Evolutionary conservation across 1,140 invertebrate genomes (phyloP), one percentile per base, ranked within the genome.

Genomic region (Drosophila trapezifrons): DNA sequence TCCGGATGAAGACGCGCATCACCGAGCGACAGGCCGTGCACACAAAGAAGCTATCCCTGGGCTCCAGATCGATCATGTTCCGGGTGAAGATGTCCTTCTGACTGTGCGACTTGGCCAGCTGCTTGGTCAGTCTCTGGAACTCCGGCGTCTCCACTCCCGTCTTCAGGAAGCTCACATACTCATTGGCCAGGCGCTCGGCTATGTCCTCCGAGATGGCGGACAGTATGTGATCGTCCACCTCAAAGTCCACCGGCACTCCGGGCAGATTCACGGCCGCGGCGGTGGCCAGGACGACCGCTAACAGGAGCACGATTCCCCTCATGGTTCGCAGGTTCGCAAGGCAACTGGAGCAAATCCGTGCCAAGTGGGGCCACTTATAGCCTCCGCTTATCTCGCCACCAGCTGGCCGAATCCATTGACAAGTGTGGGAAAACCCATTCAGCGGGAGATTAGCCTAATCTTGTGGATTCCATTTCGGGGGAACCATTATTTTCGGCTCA

Each of bases 21-120:
- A 92, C 59, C 27, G 93, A 92, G 1, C 93, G 92, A 57, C 95
- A 95, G 52, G 93, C 69, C 12, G 93, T 89, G 59, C 95, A 95
- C 12, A 93, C 90, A 2, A 93, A 55, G 43, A 92, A 87, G 32
- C 67, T 74, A 40, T 91, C 90, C 9, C 71, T 40, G 0, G 71
- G 42, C 32, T 80, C 73, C 29, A 91, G 54, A 6, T 91, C 90
- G 3, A 72, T 37, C 51, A 89, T 42, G 25, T 86, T 75, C 35
- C 65, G 73, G 20, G 86, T 91, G 52, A 91, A 90, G n/a, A 91
- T 86, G 18, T 91, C 84, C 73, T 90, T 91, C 46, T 81, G 69
- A 32, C 70, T 87, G 18, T 91, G 90, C 7, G 75, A 76, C 27
- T 84, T 79, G 9, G 81, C 84, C 55, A 91, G 56, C 56, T 89